A percentile compares a stretch with the other conserved stretches of the same genome.
Conservation (phyloP, 1,140 invertebrate species). For the Anastatus disparis region DNA sequence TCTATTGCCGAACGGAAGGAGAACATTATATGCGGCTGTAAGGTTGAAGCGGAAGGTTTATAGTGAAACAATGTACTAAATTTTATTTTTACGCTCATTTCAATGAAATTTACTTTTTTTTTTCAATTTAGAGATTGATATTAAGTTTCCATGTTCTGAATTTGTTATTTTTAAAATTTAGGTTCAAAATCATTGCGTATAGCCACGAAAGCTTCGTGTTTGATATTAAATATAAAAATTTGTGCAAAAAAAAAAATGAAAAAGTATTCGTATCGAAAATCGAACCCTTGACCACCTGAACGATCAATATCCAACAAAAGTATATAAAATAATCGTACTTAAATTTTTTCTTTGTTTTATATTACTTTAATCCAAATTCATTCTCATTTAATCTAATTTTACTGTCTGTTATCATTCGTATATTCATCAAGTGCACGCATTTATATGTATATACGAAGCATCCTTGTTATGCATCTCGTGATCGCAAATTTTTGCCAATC, state of each 20-base stretch:
- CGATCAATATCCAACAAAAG: too few species aligned
- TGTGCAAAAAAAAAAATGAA: too few species aligned
- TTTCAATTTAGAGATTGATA: conserved; percentile 43
- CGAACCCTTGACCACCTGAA: too few species aligned
- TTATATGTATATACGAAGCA: too few species aligned
- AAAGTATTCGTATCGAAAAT: too few species aligned
- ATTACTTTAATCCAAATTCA: too few species aligned
- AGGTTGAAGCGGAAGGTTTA: conserved; percentile 46
- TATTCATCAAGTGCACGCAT: neutral
- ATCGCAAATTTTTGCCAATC: conserved; percentile 13
- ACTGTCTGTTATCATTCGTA: neutral
- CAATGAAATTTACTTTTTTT: neutral
- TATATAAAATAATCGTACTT: too few species aligned
- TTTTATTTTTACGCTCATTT: neutral
- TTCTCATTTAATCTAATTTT: conserved; percentile 40
- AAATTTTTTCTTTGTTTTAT: too few species aligned
- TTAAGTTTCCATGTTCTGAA: conserved; percentile 39
- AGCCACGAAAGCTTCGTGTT: too few species aligned
- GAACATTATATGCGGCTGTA: neutral
- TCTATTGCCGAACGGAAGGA: neutral
- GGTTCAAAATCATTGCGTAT: too few species aligned
- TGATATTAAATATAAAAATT: too few species aligned
- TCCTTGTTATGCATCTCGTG: conserved; percentile 17
- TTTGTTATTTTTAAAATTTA: too few species aligned
- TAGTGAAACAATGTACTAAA: conserved; percentile 20